These are phyloP conservation scores for Bombus superbus DNA, from an alignment of 1,140 invertebrate species.

Conservation along the genomic window DNA sequence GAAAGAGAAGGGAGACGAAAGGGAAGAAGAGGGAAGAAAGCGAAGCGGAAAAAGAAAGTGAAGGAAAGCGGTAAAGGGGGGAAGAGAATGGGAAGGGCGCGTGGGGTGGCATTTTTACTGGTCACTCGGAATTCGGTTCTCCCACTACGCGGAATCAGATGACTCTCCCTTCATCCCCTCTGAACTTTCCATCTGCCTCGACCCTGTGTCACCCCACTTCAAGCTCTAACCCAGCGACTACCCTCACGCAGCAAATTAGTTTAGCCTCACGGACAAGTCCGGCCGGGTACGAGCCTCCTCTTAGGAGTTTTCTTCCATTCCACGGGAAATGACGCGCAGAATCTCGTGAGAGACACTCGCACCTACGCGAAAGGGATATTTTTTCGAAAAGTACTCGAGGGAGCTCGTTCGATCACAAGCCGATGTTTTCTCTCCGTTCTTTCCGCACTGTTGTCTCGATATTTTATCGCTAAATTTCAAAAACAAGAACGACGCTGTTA, in stretches of 20 bases:
- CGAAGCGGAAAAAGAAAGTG: conserved; percentile 47
- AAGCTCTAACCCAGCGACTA: conserved; percentile 40
- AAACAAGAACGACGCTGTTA: not conserved
- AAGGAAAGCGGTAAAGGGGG: conserved; percentile 39
- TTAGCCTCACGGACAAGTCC: conserved; percentile 69
- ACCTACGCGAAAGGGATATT: conserved; percentile 33
- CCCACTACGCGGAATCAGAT: conserved; percentile 52
- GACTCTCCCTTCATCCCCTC: conserved; percentile 36
- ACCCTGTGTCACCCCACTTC: conserved; percentile 61
- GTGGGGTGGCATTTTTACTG: conserved; percentile 65
- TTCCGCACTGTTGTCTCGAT: not conserved
- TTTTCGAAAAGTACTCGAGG: conserved; percentile 37
- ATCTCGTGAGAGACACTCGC: conserved; percentile 52
- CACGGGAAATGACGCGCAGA: conserved; percentile 57
- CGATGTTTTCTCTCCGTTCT: not conserved
- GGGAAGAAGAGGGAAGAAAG: conserved; percentile 14
- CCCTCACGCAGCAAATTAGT: conserved; percentile 71
- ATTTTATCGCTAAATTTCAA: not conserved
- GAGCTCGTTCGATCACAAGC: conserved; percentile 8
- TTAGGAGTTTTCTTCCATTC: conserved; percentile 57
- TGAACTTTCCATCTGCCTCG: conserved; percentile 45
- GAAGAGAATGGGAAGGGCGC: conserved; percentile 11
- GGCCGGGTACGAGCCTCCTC: conserved; percentile 52
- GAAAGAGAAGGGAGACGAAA: conserved; percentile 43
- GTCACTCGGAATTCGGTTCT: conserved; percentile 77